Evolutionary conservation across 2,888 invertebrate genomes (phyloP).

Genomic region (Machimus rusticus): DNA sequence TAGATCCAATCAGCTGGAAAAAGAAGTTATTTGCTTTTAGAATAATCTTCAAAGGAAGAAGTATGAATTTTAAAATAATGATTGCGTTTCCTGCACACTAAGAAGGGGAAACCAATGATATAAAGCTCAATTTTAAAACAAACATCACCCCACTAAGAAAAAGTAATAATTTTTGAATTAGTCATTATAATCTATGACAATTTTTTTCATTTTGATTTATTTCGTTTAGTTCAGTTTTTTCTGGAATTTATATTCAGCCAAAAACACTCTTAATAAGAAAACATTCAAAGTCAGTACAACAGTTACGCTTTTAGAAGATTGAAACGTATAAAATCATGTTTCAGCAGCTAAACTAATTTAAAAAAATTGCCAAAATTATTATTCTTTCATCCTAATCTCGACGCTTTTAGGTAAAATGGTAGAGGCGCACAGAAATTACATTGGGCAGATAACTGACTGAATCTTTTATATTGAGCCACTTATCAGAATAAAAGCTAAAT

Average conservation of each 20-base stretch:
- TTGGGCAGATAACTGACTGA: too few species aligned
- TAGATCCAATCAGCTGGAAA: conserved; percentile 49
- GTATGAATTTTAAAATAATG: neutral
- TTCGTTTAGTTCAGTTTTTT: neutral
- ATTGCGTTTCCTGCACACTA: neutral
- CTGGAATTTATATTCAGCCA: neutral
- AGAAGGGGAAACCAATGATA: neutral
- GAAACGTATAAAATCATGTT: too few species aligned
- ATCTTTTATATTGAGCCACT: neutral
- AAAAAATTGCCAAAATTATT: too few species aligned
- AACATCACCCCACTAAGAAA: neutral
- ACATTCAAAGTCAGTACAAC: too few species aligned
- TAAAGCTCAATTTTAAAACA: neutral
- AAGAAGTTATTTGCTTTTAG: neutral
- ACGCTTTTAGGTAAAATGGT: too few species aligned
- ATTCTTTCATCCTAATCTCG: too few species aligned
- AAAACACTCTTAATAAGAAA: neutral
- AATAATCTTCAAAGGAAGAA: neutral
- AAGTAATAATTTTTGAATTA: neutral
- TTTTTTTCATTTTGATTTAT: neutral
- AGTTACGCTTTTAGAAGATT: too few species aligned
- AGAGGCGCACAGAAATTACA: too few species aligned
- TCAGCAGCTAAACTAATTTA: too few species aligned
- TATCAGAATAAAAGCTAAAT: neutral
- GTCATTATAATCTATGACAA: neutral